Evolutionary conservation across 2,888 invertebrate species (phyloP).

Genomic region (Synanthedon vespiformis): DNA sequence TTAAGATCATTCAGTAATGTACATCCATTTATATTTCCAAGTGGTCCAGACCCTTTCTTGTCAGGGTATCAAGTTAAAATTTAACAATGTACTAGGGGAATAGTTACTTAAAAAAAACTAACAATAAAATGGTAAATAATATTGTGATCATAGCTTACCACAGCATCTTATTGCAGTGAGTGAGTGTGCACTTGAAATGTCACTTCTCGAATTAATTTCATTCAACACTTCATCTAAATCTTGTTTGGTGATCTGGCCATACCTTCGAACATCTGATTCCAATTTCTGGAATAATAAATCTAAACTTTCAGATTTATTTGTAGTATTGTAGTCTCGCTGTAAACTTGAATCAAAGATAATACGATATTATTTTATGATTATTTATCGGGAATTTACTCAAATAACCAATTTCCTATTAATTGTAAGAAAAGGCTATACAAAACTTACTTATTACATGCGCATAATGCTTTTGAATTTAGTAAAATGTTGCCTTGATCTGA

Average conservation of each 20-base stretch:
- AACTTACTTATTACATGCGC: slow-evolving; percentile 50
- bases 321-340: slow-evolving; percentile 63
- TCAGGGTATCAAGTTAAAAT: too few species aligned
- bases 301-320: slow-evolving; percentile 71
- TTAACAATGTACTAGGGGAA: too few species aligned
- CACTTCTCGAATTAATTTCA: slow-evolving; percentile 75
- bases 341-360: slow-evolving; percentile 45
- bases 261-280: slow-evolving; percentile 76
- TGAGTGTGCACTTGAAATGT: slow-evolving; percentile 83
- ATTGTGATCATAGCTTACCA: slow-evolving; percentile 51
- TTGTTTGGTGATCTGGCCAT: slow-evolving; percentile 78
- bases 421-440: too few species aligned
- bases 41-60: too few species aligned
- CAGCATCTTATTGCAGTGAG: slow-evolving; percentile 85
- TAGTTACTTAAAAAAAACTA: too few species aligned
- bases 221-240: slow-evolving; percentile 85
- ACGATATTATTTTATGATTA: slow-evolving; percentile 11
- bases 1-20: too few species aligned
- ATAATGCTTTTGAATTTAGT: slow-evolving; percentile 45
- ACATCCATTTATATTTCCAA: too few species aligned
- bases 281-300: slow-evolving; percentile 76
- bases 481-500: slow-evolving; percentile 73
- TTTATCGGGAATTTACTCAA: slow-evolving; percentile 3
- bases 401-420: neutral
- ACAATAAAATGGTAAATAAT: too few species aligned